Evolutionary conservation across 2,888 invertebrate species (phyloP), one percentile per base, ranked within the genome.

Genomic region (Amitus sp.): DNA sequence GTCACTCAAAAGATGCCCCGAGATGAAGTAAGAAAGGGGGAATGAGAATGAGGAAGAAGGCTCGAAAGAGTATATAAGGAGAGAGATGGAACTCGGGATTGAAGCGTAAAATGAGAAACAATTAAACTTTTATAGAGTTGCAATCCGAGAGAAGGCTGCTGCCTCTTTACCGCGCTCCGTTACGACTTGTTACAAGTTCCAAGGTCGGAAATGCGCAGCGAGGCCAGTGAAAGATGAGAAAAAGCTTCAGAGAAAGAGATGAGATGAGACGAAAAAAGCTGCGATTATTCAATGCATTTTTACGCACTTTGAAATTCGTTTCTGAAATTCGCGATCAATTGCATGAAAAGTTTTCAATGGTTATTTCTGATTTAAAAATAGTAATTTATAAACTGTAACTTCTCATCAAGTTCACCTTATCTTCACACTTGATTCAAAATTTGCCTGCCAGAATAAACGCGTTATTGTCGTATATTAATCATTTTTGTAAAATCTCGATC

Each of bases 51-150:
- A 50, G 40, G 50, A 40, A 47, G 46, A 45, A 59, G 23, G 50
- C 46, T 43, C 40, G 33, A 28, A 53, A 47, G 46, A 51, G 56
- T 66, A 54, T 69, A 71, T 70, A 69, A 72, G 68, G 69, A 68
- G 55, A 23, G n/a, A 62, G 68, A 51, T 63, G 67, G 68, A 65
- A 59, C 64, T 54, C 68, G 43, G 65, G 72, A 76, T 77, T 73
- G 75, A 76, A 75, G 73, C 76, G 74, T 76, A 75, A 77, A 77
- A 76, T 74, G 76, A 77, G 75, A 76, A 78, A 76, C 77, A 76
- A 78, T 78, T 77, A 77, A 78, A 73, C 75, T 77, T 76, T 77
- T 73, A 74, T 76, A 74, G 76, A 76, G 73, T 73, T 73, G 71
- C 72, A 72, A 77, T 74, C 70, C 68, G 51, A 67, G 66, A 68